Evolutionary conservation across 2,888 invertebrate genomes (phyloP).

Genomic region (Yponomeuta malinellus): DNA sequence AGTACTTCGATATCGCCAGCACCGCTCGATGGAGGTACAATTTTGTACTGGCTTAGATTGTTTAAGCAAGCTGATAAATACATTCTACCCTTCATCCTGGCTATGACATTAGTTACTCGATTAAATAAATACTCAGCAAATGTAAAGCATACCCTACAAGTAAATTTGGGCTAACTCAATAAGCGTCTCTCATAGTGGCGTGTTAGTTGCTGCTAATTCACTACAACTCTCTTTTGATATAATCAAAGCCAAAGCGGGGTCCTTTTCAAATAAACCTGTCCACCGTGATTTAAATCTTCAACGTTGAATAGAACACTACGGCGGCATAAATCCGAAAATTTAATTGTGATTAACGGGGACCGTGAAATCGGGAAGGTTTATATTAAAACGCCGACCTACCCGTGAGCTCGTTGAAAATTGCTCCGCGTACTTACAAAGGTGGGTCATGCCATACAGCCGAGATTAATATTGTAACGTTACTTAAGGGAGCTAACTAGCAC

Average conservation of each 20-base stretch:
- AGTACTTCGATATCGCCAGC: too few species aligned
- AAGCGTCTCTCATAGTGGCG: neutral
- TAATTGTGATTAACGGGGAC: neutral
- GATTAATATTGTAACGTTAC: conserved; percentile 16
- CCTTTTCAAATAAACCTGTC: conserved; percentile 10
- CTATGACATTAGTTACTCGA: neutral
- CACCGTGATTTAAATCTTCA: neutral
- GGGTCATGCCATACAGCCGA: conserved; percentile 11
- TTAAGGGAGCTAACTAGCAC: conserved; percentile 33
- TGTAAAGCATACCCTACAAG: neutral
- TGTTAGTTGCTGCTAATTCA: conserved; percentile 5
- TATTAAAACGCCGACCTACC: neutral
- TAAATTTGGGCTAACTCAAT: conserved; percentile 1
- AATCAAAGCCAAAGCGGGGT: conserved; percentile 10
- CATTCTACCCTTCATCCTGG: neutral
- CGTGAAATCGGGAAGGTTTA: neutral
- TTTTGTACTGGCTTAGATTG: too few species aligned
- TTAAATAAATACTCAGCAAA: neutral
- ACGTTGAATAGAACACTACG: neutral
- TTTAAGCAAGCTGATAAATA: neutral
- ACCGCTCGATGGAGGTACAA: too few species aligned
- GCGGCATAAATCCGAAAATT: neutral
- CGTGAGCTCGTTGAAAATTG: conserved; percentile 3
- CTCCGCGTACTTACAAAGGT: conserved; percentile 13
- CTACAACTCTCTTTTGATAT: neutral